These are phyloP conservation scores for Sitta europaea DNA, from an alignment of 2,113 vertebrate species.

Conservation along the genomic window DNA sequence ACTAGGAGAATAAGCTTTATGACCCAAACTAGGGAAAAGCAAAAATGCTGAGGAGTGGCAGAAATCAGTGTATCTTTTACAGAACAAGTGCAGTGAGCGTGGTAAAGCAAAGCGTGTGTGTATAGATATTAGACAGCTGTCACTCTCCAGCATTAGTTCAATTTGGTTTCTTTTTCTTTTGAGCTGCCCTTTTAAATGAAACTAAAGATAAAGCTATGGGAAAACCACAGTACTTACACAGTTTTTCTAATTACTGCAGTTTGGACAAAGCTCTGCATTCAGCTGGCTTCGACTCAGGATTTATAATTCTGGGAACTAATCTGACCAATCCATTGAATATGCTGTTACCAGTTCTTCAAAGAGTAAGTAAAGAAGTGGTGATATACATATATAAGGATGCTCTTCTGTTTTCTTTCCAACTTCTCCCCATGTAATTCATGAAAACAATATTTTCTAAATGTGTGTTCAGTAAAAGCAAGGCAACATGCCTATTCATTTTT, in stretches of 20 bases:
- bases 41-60: background rate
- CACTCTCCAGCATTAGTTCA: background rate
- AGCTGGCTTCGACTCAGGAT: constrained; percentile 90
- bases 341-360: constrained; percentile 89
- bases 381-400: background rate
- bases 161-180: background rate
- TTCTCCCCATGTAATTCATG: background rate
- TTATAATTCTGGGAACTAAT: constrained; percentile 95
- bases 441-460: background rate
- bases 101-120: background rate
- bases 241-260: constrained; percentile 50
- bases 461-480: background rate
- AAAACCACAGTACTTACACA: background rate
- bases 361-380: constrained; percentile 77
- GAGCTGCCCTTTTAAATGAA: background rate
- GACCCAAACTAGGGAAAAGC: background rate
- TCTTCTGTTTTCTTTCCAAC: background rate
- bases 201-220: background rate
- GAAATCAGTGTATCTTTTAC: background rate
- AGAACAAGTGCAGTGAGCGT: background rate
- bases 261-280: constrained; percentile 93
- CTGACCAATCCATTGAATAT: constrained; percentile 96
- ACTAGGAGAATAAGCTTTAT: background rate
- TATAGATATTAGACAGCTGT: background rate
- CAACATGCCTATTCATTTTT: background rate